Conservation (phyloP, 2,113 vertebrate species). For the Anguilla japonica region DNA sequence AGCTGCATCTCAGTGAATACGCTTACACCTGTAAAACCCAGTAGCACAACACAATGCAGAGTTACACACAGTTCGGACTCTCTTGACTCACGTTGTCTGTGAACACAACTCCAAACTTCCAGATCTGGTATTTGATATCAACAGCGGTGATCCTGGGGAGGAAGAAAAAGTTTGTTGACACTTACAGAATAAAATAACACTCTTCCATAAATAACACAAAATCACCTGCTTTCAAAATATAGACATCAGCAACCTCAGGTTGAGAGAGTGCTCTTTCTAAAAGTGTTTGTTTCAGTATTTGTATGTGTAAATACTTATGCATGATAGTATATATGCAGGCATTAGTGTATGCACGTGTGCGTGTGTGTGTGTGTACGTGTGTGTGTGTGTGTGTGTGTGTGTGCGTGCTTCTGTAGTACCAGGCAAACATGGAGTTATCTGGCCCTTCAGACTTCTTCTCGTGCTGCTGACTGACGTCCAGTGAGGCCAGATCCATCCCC, state of each 20-base stretch:
- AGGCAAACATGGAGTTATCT: slow-evolving; percentile 80
- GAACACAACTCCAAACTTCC: slow-evolving; percentile 94
- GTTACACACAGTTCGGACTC: neutral
- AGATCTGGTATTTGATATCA: slow-evolving; percentile 90
- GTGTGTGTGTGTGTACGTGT: neutral
- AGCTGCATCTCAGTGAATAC: too few relatives aligned
- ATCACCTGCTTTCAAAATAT: neutral
- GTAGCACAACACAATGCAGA: neutral
- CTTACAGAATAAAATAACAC: too few relatives aligned
- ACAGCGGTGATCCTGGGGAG: slow-evolving; percentile 76
- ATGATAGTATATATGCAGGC: neutral
- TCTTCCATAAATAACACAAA: too few relatives aligned
- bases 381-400: too few relatives aligned
- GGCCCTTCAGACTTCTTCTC: slow-evolving; percentile 79
- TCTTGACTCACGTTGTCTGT: slow-evolving; percentile 82
- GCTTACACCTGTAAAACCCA: neutral
- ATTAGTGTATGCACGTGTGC: too few relatives aligned
- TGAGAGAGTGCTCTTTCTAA: too few relatives aligned
- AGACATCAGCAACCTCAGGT: neutral
- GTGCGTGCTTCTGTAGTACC: slow-evolving; percentile 57
- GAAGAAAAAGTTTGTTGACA: neutral
- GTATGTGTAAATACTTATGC: too few relatives aligned
- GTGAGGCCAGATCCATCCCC: slow-evolving; percentile 83
- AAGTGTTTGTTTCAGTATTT: too few relatives aligned
- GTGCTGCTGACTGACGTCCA: slow-evolving; percentile 82